phyloP scores from a whole-genome alignment of 92 coral and sea anemone species.

The Epizoanthus stellaris region DNA sequence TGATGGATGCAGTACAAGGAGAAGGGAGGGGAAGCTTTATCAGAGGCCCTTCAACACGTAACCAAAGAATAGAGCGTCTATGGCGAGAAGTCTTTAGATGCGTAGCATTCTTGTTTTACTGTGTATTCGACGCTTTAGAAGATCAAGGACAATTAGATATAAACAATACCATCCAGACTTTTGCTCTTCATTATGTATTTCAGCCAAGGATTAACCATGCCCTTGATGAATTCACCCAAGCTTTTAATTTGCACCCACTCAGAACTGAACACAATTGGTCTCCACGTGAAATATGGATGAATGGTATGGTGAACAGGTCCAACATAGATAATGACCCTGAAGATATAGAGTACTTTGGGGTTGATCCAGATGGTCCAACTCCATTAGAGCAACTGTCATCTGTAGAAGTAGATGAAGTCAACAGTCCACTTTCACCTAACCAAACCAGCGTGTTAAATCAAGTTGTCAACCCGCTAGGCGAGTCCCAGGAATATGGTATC shows the following conservation, averaged over 20 bases:
- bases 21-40: slow-evolving; percentile 67
- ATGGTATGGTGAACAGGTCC: slow-evolving; percentile 18
- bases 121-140: slow-evolving; percentile 63
- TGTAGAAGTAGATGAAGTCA: too few species aligned
- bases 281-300: slow-evolving; percentile 64
- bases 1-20: slow-evolving; percentile 47
- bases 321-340: too few species aligned
- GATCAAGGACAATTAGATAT: slow-evolving; percentile 60
- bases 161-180: slow-evolving; percentile 53
- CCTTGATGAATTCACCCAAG: slow-evolving; percentile 52
- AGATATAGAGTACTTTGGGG: too few species aligned
- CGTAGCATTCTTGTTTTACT: slow-evolving; percentile 56
- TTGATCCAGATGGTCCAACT: too few species aligned
- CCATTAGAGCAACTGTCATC: too few species aligned
- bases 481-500: too few species aligned
- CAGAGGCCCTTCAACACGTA: slow-evolving; percentile 60
- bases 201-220: slow-evolving; percentile 58
- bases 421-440: too few species aligned
- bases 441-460: too few species aligned
- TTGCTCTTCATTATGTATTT: slow-evolving; percentile 63
- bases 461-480: too few species aligned
- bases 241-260: slow-evolving; percentile 66
- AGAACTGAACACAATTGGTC: slow-evolving; percentile 71
- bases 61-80: slow-evolving; percentile 62
- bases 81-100: slow-evolving; percentile 58